Evolutionary conservation across 2,888 invertebrate species (phyloP), one percentile per base, ranked within the genome.

Genomic region (Sepiola atlantica): DNA sequence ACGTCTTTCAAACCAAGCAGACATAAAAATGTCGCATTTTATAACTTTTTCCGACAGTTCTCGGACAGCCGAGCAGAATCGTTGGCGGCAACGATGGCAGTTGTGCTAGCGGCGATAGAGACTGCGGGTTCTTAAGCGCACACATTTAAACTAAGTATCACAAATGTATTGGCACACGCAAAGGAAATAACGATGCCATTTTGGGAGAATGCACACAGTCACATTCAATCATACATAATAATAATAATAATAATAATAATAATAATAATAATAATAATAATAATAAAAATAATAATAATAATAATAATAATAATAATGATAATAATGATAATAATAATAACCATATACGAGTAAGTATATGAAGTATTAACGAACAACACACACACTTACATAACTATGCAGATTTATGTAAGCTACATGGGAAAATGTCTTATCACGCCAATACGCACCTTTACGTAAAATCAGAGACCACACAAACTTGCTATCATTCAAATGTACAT

Each of bases 1-100:
- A n/a, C 14, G 77, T 32, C 77, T 32, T 32, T 32, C 12, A n/a
- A 77, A 77, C 77, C 77, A 77, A 77, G 32, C n/a, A n/a, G 77
- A 77, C 77, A 77, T 77, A n/a, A 77, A 77, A 77, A 77, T 77
- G 77, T 77, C 77, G 77, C 77, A 18, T 77, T 77, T 77, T 77
- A 77, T 77, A 77, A 77, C 77, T 77, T 16, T 77, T n/a, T 32
- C 77, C n/a, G 77, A 32, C 77, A 77, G n/a, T 77, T 32, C 32
- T n/a, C 32, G 77, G 77, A 77, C 32, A 77, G 77, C 32, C 12
- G n/a, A 77, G 77, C 77, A n/a, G 77, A 77, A 77, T n/a, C n/a
- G 16, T 3, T 77, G n/a, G n/a, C n/a, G 77, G 77, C 77, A 45
- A 45, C 45, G 4, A 4, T 45, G 45, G 45, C 24, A 28, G n/a